These are phyloP conservation scores for Enoplosus armatus DNA, from an alignment of 2,797 vertebrate species.

Conservation along the genomic window DNA sequence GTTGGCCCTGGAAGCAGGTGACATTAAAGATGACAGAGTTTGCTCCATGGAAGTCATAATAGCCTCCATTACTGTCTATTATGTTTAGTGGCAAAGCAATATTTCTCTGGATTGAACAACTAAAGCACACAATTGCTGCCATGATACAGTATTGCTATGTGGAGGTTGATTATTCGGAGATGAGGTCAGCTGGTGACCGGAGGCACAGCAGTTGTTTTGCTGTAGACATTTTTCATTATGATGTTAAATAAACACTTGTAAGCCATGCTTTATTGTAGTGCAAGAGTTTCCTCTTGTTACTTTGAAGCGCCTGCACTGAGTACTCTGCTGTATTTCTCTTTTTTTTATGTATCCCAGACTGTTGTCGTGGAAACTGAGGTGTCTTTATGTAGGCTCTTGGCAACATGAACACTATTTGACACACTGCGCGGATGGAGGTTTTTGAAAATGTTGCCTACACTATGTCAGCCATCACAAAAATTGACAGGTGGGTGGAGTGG, in stretches of 20 bases:
- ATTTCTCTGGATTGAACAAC: constrained; percentile 12
- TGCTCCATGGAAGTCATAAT: not conserved
- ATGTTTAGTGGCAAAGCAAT: not conserved
- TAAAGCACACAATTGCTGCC: not conserved
- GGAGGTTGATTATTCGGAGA: constrained; percentile 32
- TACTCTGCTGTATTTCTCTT: constrained; percentile 47
- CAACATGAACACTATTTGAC: constrained; percentile 74
- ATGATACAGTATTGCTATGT: constrained; percentile 11
- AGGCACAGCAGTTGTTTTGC: constrained; percentile 23
- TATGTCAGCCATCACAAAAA: constrained; percentile 72
- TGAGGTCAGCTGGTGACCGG: constrained; percentile 15
- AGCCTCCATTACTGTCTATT: constrained; percentile 9
- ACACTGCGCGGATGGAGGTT: constrained; percentile 63
- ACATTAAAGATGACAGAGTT: not conserved
- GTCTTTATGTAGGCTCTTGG: constrained; percentile 79
- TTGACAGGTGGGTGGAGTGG: constrained; percentile 81
- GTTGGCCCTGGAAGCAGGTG: not conserved
- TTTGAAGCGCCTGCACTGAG: constrained; percentile 22
- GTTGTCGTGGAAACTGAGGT: constrained; percentile 86
- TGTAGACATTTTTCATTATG: constrained; percentile 36
- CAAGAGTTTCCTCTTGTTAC: constrained; percentile 27
- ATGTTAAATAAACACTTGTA: constrained; percentile 48
- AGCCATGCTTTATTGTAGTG: constrained; percentile 23
- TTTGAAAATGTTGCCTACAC: constrained; percentile 75
- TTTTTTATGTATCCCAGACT: constrained; percentile 61